Percentiles rank a stretch among this genome's conserved stretches.
Evolutionary conservation across 2,113 vertebrate genomes (phyloP).

Genomic region (Odontesthes bonariensis): DNA sequence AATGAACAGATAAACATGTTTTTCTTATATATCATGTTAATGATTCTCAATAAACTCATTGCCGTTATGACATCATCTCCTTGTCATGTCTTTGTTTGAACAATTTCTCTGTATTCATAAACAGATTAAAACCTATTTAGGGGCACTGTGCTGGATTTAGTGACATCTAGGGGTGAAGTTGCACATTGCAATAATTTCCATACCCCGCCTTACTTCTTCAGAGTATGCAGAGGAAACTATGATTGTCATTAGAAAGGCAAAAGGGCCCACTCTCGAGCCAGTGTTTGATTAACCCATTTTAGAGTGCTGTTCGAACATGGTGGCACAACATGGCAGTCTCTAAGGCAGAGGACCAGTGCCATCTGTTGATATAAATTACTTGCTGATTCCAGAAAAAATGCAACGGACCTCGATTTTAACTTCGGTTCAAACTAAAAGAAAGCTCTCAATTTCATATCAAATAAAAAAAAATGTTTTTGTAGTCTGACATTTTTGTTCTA

Average conservation of each 20-base stretch:
- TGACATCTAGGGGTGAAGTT: background rate
- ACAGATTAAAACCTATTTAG: conserved; percentile 38
- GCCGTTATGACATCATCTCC: conserved; percentile 59
- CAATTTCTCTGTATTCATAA: conserved; percentile 35
- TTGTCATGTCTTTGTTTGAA: conserved; percentile 16
- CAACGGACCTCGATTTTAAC: no score
- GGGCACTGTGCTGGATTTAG: background rate
- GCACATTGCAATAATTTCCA: background rate
- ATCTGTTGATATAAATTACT: no score
- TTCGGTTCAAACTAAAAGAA: no score
- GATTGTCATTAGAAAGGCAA: no score
- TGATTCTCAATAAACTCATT: conserved; percentile 52
- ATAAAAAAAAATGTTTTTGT: conserved; percentile 7
- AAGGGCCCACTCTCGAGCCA: no score
- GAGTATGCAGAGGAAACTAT: no score
- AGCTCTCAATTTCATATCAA: background rate
- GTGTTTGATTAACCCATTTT: no score
- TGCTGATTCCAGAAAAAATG: no score
- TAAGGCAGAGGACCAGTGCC: no score
- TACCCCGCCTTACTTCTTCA: background rate
- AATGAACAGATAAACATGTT: conserved; percentile 28
- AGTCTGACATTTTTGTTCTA: conserved; percentile 10
- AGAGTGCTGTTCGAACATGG: no score
- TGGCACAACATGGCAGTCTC: no score
- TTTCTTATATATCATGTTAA: conserved; percentile 26